Conservation (phyloP, 2,113 vertebrate genomes). For the Bos indicus region DNA sequence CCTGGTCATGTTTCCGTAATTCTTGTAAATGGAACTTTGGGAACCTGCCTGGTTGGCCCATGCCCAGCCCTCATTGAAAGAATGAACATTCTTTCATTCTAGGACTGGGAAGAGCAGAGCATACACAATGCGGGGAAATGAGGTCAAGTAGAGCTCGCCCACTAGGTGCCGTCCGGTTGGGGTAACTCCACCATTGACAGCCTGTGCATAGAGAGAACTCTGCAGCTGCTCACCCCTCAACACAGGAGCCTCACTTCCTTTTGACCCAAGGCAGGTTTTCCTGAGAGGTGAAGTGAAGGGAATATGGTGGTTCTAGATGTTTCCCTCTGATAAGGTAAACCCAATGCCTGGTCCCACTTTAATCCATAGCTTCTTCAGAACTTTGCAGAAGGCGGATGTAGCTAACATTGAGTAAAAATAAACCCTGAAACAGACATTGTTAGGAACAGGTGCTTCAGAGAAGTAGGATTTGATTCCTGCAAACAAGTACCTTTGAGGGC, state of each 20-base stretch:
- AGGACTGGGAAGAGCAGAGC: not conserved
- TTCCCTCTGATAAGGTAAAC: conserved; percentile 61
- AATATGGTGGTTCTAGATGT: not conserved
- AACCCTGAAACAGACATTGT: conserved; percentile 54
- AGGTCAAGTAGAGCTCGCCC: not conserved
- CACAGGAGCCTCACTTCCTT: not conserved
- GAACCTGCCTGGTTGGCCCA: not conserved
- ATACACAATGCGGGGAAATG: not conserved
- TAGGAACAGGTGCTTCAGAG: conserved; percentile 61
- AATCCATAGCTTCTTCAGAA: conserved; percentile 53
- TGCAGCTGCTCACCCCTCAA: not conserved
- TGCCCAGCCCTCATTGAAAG: not conserved
- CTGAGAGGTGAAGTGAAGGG: not conserved
- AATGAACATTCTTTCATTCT: not conserved
- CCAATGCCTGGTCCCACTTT: conserved; percentile 60
- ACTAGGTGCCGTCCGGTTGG: not conserved
- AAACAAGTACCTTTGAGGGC: not conserved
- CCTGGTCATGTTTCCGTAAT: not conserved
- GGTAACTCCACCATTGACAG: not conserved
- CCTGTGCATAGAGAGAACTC: not conserved
- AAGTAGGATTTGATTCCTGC: conserved; percentile 47
- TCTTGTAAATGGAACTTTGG: not conserved
- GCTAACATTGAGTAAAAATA: conserved; percentile 73
- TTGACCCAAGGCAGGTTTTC: not conserved
- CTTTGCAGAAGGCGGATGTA: not conserved